Conservation (phyloP, 2,888 invertebrate genomes). For the Choristoneura rosaceana region DNA sequence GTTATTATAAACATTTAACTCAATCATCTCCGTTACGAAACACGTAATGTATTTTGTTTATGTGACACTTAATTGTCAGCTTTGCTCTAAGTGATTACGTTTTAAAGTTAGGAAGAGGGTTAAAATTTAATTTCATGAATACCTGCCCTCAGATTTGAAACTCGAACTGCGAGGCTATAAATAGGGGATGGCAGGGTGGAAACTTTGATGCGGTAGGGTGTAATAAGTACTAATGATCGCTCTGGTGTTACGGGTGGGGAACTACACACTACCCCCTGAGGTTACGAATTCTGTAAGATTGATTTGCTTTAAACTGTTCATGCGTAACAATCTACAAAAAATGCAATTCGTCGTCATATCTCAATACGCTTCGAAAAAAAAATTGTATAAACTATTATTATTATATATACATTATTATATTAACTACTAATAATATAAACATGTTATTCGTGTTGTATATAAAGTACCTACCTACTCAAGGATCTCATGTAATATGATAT, state of each 20-base stretch:
- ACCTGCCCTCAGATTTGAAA: slow-evolving; percentile 36
- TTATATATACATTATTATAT: too few species aligned
- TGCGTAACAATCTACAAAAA: too few species aligned
- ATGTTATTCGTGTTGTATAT: background rate
- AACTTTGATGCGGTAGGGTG: slow-evolving; percentile 41
- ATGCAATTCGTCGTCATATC: too few species aligned
- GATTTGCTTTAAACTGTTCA: background rate
- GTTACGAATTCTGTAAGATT: slow-evolving; percentile 29
- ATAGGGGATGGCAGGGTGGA: slow-evolving; percentile 27
- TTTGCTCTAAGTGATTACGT: slow-evolving; percentile 29
- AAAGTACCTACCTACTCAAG: background rate
- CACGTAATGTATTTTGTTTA: slow-evolving; percentile 17
- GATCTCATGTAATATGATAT: slow-evolving; percentile 17
- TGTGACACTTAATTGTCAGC: slow-evolving; percentile 15
- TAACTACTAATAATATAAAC: background rate
- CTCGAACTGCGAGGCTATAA: slow-evolving; percentile 29
- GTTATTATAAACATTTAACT: background rate
- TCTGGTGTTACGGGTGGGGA: slow-evolving; percentile 19
- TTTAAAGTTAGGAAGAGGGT: slow-evolving; percentile 28
- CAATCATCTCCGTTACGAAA: background rate
- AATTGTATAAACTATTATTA: too few species aligned
- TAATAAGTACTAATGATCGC: slow-evolving; percentile 43
- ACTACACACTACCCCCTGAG: slow-evolving; percentile 29
- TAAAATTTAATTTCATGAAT: slow-evolving; percentile 29
- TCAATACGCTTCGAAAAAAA: too few species aligned